Evolutionary conservation across 2,888 invertebrate genomes (phyloP), one percentile per base, ranked within the genome.

Genomic region (Pollenia amentaria): DNA sequence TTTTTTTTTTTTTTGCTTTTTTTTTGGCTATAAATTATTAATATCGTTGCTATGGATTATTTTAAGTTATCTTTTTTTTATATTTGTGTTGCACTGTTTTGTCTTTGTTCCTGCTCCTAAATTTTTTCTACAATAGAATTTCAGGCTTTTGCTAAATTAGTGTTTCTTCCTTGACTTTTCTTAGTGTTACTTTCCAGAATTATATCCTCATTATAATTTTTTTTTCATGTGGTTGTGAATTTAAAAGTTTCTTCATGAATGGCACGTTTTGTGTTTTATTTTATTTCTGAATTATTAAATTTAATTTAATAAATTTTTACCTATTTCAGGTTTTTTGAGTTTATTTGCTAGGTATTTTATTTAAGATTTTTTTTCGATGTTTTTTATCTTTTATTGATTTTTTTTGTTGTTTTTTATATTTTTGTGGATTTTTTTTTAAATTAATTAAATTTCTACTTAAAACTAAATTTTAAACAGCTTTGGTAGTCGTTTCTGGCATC

Each of bases 401-500:
- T 83, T 89, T 88, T 84, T 88, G 88, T 87, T 88, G 14, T 88
- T 88, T 81, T 79, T 29, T 29, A 6, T 29, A 29, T 29, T 29
- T 86, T 75, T 84, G 60, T 62, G 80, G n/a, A 55, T 81, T 79
- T 83, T 85, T 72, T 76, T 29, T 29, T n/a, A 10, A 76, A 84
- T 83, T 84, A 85, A 77, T 87, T 85, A 85, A 81, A 83, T 85
- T 84, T 84, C 92, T 92, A 91, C 92, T 92, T 92, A 91, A 90
- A 91, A 90, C 90, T 89, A 90, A 90, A 87, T 90, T 81, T 89
- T 91, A 92, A 92, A 93, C 93, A 92, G 92, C 92, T 91, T 93
- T 93, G 91, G 93, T 92, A 92, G 93, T 93, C 92, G 92, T 91
- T 92, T 93, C 92, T 93, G 93, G 93, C 92, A 93, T 93, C 93